phyloP scores from a whole-genome alignment of 37 sponge, comb jelly and placozoan genomes.

The Aplysina aerophoba region DNA sequence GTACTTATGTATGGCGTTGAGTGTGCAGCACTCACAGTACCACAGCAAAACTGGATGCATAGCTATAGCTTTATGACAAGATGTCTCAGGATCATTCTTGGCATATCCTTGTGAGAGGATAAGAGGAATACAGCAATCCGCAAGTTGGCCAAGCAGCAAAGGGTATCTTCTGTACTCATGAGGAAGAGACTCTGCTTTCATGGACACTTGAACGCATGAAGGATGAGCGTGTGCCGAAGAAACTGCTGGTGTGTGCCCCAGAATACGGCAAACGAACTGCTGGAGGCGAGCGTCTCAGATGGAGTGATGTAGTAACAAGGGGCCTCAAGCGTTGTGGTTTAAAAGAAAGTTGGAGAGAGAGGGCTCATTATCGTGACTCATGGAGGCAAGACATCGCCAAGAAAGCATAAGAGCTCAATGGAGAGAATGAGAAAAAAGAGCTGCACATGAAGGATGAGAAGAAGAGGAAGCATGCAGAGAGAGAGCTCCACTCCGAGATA shows the following conservation, averaged over 20 bases:
- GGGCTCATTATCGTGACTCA: background rate
- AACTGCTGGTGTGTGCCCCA: slow-evolving; percentile 2
- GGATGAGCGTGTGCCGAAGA: background rate
- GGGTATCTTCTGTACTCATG: slow-evolving; percentile 3
- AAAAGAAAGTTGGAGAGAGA: background rate
- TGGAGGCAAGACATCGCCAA: background rate
- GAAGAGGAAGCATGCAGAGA: background rate
- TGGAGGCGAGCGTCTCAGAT: background rate
- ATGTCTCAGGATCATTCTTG: background rate
- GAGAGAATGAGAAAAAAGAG: background rate
- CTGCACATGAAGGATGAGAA: background rate
- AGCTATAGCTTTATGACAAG: background rate
- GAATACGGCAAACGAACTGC: background rate
- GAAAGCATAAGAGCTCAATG: background rate
- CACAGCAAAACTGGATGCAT: background rate
- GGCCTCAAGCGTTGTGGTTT: background rate
- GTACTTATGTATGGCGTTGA: background rate
- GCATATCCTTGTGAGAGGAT: background rate
- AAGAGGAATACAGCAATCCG: background rate
- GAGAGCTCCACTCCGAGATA: background rate
- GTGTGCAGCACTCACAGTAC: background rate
- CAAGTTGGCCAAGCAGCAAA: slow-evolving; percentile 6
- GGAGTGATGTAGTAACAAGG: background rate
- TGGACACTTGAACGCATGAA: background rate
- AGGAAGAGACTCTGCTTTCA: background rate